These are phyloP conservation scores for Sericinus montela DNA, from an alignment of 2,888 invertebrate genomes.

Conservation along the genomic window DNA sequence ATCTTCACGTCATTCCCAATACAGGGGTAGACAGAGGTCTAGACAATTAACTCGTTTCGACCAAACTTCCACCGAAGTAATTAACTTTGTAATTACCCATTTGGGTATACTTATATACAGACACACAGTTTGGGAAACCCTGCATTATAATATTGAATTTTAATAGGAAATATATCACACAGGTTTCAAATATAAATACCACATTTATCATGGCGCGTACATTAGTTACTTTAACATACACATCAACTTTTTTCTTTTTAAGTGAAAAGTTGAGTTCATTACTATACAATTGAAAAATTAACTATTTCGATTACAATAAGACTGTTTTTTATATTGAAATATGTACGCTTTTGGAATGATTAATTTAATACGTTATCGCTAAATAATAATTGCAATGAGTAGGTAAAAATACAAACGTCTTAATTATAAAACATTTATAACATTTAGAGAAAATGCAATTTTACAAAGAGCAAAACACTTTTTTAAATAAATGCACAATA, in stretches of 20 bases:
- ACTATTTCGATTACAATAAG: not conserved
- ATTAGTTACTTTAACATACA: not conserved
- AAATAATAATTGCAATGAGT: not conserved
- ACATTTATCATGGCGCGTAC: not conserved
- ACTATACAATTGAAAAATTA: not conserved
- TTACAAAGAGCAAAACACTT: not conserved
- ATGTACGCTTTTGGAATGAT: not conserved
- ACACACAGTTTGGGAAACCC: too few species aligned
- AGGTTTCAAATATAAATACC: not conserved
- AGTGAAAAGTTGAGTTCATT: too few species aligned
- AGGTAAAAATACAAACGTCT: not conserved
- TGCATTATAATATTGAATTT: not conserved
- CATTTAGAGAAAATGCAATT: not conserved
- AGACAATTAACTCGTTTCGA: too few species aligned
- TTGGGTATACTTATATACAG: too few species aligned
- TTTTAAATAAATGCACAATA: conserved; percentile 5
- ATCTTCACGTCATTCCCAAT: too few species aligned
- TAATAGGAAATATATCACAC: not conserved
- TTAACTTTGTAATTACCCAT: too few species aligned
- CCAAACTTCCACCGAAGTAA: too few species aligned
- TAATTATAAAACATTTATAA: too few species aligned
- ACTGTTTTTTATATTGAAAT: not conserved
- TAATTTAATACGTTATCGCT: not conserved
- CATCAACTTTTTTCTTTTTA: too few species aligned
- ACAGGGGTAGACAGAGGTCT: too few species aligned